phyloP scores from a whole-genome alignment of 2,888 invertebrate species.

The Gastrophysa polygoni region DNA sequence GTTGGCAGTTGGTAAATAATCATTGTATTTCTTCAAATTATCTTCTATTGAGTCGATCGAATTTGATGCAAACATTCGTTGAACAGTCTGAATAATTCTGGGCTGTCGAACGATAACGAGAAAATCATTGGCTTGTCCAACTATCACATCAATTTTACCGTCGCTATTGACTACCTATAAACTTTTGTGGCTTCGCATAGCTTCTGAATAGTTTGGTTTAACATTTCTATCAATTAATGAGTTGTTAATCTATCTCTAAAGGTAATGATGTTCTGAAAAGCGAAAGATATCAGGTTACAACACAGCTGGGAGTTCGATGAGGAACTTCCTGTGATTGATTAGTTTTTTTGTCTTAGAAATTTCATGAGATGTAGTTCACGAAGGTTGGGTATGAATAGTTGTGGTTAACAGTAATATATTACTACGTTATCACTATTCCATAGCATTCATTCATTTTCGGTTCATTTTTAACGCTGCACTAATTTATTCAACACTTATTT shows the following conservation, averaged over 20 bases:
- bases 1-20: too few relatives aligned
- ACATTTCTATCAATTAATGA: constrained; percentile 9
- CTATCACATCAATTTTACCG: not conserved
- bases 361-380: too few relatives aligned
- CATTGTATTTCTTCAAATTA: too few relatives aligned
- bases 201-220: constrained; percentile 10
- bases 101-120: not conserved
- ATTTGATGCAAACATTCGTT: too few relatives aligned
- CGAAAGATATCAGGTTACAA: constrained; percentile 3
- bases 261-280: not conserved
- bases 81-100: not conserved
- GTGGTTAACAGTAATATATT: too few relatives aligned
- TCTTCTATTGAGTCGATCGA: too few relatives aligned
- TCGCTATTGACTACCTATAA: constrained; percentile 1
- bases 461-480: too few relatives aligned
- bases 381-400: too few relatives aligned
- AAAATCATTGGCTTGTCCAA: not conserved
- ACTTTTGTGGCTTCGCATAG: constrained; percentile 7
- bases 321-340: constrained; percentile 3
- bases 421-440: too few relatives aligned
- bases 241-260: constrained; percentile 4
- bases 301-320: not conserved
- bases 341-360: not conserved
- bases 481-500: too few relatives aligned
- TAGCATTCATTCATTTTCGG: too few relatives aligned